A percentile compares a stretch with the other conserved stretches of the same genome.
Evolutionary conservation across 2,797 vertebrate species (phyloP).

Genomic region (Hipposideros larvatus): DNA sequence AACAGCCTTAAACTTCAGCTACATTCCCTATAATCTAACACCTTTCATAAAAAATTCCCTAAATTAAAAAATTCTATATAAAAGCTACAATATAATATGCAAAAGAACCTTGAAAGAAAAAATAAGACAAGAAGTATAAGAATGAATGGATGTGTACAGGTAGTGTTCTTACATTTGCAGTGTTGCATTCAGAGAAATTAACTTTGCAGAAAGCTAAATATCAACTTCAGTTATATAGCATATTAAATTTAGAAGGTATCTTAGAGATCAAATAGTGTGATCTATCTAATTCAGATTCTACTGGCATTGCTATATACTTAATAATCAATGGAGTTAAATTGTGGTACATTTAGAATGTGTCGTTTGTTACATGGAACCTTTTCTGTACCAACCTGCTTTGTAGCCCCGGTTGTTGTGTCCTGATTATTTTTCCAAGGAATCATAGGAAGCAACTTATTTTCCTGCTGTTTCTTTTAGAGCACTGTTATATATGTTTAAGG

Average conservation of each 20-base stretch:
- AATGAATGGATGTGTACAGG: not conserved
- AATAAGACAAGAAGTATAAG: not conserved
- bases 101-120: not conserved
- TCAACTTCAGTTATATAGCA: not conserved
- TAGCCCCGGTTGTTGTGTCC: not conserved
- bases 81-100: not conserved
- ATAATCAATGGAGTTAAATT: slow-evolving; percentile 20
- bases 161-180: not conserved
- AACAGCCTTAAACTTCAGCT: slow-evolving; percentile 33
- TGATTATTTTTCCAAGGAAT: slow-evolving; percentile 29
- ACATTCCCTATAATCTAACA: slow-evolving; percentile 3
- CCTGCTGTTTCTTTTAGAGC: not conserved
- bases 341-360: not conserved
- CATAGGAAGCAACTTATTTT: slow-evolving; percentile 16
- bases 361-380: not conserved
- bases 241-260: slow-evolving; percentile 17
- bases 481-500: slow-evolving; percentile 7
- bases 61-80: slow-evolving; percentile 20
- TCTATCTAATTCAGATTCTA: slow-evolving; percentile 29
- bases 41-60: slow-evolving; percentile 18
- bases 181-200: slow-evolving; percentile 2
- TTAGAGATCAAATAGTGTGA: not conserved
- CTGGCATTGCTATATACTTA: not conserved
- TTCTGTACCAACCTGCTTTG: not conserved
- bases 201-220: not conserved